A percentile compares a stretch with the other conserved stretches of the same genome.
phyloP scores from a whole-genome alignment of 1,140 invertebrate genomes.

The Oscheius sp. region DNA sequence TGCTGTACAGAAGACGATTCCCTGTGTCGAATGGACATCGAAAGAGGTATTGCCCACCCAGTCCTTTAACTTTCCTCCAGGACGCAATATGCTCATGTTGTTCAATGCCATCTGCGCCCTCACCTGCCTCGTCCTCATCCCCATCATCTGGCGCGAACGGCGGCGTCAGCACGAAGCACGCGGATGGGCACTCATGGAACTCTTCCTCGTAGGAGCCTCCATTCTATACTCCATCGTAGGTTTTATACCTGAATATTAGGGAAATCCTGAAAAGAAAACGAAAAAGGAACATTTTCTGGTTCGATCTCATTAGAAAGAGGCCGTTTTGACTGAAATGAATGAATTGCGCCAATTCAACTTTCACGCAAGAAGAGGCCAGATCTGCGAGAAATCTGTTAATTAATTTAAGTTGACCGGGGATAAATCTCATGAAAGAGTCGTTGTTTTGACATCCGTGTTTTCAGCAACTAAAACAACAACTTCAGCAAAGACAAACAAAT shows the following conservation, averaged over 20 bases:
- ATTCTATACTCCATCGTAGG: constrained; percentile 81
- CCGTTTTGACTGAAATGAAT: too few relatives aligned
- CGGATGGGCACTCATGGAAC: constrained; percentile 83
- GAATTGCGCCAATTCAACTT: too few relatives aligned
- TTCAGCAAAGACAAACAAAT: too few relatives aligned
- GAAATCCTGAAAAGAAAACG: too few relatives aligned
- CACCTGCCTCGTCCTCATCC: constrained; percentile 46
- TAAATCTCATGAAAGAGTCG: too few relatives aligned
- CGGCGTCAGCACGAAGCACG: constrained; percentile 65
- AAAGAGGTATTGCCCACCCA: constrained; percentile 15
- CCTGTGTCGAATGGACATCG: constrained; percentile 28
- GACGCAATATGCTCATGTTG: constrained; percentile 34
- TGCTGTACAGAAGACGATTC: constrained; percentile 33
- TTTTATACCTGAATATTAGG: not conserved
- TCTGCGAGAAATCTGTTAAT: too few relatives aligned
- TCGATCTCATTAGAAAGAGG: too few relatives aligned
- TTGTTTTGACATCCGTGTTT: too few relatives aligned
- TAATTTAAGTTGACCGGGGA: too few relatives aligned
- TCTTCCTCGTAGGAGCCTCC: constrained; percentile 77
- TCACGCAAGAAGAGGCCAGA: too few relatives aligned
- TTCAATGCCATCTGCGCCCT: constrained; percentile 47
- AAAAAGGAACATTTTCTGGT: too few relatives aligned
- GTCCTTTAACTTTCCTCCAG: constrained; percentile 7
- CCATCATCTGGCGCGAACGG: constrained; percentile 45
- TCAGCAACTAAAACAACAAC: too few relatives aligned